phyloP scores from a whole-genome alignment of 2,888 invertebrate genomes.

The Noctua pronuba region DNA sequence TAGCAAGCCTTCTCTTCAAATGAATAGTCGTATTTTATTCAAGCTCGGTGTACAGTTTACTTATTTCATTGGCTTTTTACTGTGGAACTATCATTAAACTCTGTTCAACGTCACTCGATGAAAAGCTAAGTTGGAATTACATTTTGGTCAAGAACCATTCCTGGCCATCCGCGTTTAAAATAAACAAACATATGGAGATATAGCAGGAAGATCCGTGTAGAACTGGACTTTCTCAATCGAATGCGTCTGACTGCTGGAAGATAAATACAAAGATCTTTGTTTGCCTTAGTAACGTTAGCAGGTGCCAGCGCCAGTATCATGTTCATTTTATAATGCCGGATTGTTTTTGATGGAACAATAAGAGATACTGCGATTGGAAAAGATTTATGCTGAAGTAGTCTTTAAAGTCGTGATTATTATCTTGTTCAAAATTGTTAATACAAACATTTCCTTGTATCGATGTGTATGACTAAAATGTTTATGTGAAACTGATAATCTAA shows the following conservation, averaged over 20 bases:
- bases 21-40: conserved; percentile 31
- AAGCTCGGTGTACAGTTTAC: conserved; percentile 17
- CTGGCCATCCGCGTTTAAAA: conserved; percentile 68
- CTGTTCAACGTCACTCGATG: conserved; percentile 71
- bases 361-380: background rate
- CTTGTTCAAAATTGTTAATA: background rate
- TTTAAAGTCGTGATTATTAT: background rate
- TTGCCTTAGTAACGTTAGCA: conserved; percentile 54
- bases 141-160: conserved; percentile 73
- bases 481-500: conserved; percentile 49
- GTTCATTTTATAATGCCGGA: conserved; percentile 17
- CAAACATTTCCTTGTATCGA: conserved; percentile 58
- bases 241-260: conserved; percentile 25
- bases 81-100: conserved; percentile 38
- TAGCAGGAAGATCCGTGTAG: conserved; percentile 44
- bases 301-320: conserved; percentile 38
- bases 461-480: conserved; percentile 48
- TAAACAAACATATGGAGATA: conserved; percentile 72
- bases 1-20: conserved; percentile 18
- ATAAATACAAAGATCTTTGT: conserved; percentile 54
- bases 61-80: conserved; percentile 46
- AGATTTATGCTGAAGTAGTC: background rate
- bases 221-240: conserved; percentile 59
- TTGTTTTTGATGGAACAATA: conserved; percentile 8
- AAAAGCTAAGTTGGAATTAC: conserved; percentile 66